phyloP scores from a whole-genome alignment of 2,888 invertebrate genomes.

The Helleia helle region DNA sequence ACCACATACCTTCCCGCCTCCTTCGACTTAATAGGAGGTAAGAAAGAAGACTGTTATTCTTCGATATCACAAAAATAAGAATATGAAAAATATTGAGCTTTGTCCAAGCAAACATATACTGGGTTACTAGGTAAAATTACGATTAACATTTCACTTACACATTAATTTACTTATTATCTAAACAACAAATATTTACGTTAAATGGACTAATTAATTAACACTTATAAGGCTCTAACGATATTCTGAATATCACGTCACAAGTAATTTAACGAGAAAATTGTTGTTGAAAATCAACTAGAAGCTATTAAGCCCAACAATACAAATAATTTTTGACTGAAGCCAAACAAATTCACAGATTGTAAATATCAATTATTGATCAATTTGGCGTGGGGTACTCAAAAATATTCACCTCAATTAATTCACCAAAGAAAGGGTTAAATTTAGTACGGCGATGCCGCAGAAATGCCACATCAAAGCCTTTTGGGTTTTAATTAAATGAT shows the following conservation, averaged over 20 bases:
- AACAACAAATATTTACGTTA: too few relatives aligned
- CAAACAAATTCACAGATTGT: not conserved
- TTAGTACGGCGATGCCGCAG: conserved; percentile 34
- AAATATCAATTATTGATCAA: conserved; percentile 7
- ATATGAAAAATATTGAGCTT: too few relatives aligned
- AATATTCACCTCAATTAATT: conserved; percentile 45
- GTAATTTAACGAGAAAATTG: conserved; percentile 1
- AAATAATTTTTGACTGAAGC: not conserved
- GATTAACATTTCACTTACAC: too few relatives aligned
- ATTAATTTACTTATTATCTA: too few relatives aligned
- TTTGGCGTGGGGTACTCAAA: conserved; percentile 13
- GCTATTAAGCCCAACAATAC: not conserved
- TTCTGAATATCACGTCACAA: not conserved
- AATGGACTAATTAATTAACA: too few relatives aligned
- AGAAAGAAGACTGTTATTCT: too few relatives aligned
- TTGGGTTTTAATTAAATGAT: conserved; percentile 30
- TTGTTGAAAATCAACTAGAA: not conserved
- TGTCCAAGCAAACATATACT: too few relatives aligned
- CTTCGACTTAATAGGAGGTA: too few relatives aligned
- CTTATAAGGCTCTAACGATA: too few relatives aligned
- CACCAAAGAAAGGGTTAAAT: conserved; percentile 36
- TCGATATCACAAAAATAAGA: too few relatives aligned
- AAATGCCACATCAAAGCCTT: conserved; percentile 34
- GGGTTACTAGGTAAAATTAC: too few relatives aligned
- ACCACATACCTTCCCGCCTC: too few relatives aligned